Conservation (phyloP, 2,888 invertebrate genomes). For the Thera obeliscata region DNA sequence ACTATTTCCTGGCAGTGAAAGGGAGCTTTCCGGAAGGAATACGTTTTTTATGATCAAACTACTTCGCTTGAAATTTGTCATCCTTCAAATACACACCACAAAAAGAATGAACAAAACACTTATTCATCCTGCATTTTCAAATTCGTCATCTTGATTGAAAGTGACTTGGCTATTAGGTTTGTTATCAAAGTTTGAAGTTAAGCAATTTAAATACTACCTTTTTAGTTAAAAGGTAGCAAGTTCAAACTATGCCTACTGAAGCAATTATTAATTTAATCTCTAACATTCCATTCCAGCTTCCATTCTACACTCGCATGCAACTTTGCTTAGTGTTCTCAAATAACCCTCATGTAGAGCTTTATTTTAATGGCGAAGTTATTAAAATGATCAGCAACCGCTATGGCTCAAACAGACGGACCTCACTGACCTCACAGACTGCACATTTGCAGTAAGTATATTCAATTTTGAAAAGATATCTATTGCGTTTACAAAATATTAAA, state of each 20-base stretch:
- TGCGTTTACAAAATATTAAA: no score
- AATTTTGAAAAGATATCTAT: not conserved
- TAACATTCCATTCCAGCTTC: slow-evolving; percentile 1
- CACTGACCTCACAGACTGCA: not conserved
- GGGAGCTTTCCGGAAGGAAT: not conserved
- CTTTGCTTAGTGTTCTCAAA: slow-evolving; percentile 32
- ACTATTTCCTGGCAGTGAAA: not conserved
- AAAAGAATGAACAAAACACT: no score
- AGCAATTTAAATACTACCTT: not conserved
- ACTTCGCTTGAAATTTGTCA: no score
- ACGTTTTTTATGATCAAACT: not conserved
- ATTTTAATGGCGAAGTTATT: slow-evolving; percentile 51
- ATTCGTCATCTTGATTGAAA: no score
- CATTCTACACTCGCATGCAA: slow-evolving; percentile 22
- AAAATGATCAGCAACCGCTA: slow-evolving; percentile 54
- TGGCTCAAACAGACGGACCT: slow-evolving; percentile 10
- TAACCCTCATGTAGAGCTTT: slow-evolving; percentile 38
- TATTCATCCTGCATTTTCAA: no score
- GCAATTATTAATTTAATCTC: slow-evolving; percentile 19
- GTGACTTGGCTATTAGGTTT: no score
- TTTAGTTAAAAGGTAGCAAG: not conserved
- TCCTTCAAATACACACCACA: no score
- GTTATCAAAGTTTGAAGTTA: no score
- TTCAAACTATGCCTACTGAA: not conserved
- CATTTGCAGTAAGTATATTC: slow-evolving; percentile 7